Evolutionary conservation across 1,140 invertebrate species (phyloP).

Genomic region (Lucilia sericata): DNA sequence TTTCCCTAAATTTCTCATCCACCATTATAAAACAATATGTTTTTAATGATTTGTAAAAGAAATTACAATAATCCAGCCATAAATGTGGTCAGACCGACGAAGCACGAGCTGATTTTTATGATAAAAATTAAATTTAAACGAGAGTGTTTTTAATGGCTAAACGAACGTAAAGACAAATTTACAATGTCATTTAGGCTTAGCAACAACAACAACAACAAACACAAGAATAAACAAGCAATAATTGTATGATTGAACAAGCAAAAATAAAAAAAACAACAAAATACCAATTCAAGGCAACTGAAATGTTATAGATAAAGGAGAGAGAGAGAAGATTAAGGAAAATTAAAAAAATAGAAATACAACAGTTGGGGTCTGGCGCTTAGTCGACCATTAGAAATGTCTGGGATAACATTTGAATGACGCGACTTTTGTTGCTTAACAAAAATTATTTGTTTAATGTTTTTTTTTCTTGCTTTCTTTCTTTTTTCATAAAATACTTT

Average conservation of each 20-base stretch:
- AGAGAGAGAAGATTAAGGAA: background rate
- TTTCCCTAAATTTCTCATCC: too few relatives aligned
- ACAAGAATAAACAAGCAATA: background rate
- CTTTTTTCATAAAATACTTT: background rate
- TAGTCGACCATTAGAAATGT: slow-evolving; percentile 11
- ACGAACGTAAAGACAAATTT: too few relatives aligned
- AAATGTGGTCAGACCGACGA: too few relatives aligned
- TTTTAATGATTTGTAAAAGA: too few relatives aligned
- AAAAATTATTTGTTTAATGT: background rate
- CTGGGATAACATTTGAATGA: slow-evolving; percentile 4
- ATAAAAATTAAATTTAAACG: too few relatives aligned
- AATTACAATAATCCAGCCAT: too few relatives aligned
- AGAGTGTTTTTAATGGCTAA: too few relatives aligned
- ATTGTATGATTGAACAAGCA: too few relatives aligned
- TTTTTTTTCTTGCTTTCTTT: background rate
- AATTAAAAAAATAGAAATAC: too few relatives aligned
- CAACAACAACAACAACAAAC: background rate
- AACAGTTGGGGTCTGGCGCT: slow-evolving; percentile 26
- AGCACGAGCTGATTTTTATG: too few relatives aligned
- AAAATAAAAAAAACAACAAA: background rate
- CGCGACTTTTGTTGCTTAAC: slow-evolving; percentile 15
- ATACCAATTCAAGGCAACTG: background rate
- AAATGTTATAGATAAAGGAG: too few relatives aligned
- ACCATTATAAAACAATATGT: too few relatives aligned
- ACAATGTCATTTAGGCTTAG: background rate